Evolutionary conservation across 2,888 invertebrate species (phyloP).

Genomic region (Yponomeuta evonymella): DNA sequence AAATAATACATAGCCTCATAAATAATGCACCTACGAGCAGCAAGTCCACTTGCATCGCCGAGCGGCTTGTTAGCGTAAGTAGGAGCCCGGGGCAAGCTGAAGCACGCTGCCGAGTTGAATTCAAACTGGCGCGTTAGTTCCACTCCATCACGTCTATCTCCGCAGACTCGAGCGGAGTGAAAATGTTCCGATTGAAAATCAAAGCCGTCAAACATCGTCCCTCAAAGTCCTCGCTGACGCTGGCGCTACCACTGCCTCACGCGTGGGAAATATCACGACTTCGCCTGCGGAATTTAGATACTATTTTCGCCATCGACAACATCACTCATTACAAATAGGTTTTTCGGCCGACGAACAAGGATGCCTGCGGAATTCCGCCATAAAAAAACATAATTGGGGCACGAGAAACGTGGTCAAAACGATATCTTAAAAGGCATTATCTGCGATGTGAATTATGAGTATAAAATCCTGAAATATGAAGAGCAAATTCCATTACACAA

Average conservation of each 20-base stretch:
- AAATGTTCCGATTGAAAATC: constrained; percentile 1
- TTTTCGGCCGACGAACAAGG: background rate
- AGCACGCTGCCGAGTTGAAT: constrained; percentile 2
- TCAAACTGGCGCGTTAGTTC: constrained; percentile 3
- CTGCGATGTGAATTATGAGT: background rate
- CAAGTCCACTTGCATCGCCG: background rate
- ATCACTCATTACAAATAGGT: background rate
- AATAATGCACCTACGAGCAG: background rate
- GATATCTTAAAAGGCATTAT: background rate
- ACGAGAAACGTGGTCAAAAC: background rate
- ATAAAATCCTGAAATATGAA: constrained; percentile 4
- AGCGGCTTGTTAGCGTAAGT: background rate
- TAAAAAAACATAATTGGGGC: background rate
- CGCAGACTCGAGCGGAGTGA: constrained; percentile 1
- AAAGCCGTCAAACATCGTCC: background rate
- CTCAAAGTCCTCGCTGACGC: background rate
- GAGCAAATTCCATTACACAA: constrained; percentile 7
- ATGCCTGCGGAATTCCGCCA: background rate
- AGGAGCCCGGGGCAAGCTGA: background rate
- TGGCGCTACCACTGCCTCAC: background rate
- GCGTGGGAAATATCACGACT: background rate
- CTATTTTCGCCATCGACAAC: background rate
- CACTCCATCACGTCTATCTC: constrained; percentile 4
- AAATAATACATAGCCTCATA: background rate
- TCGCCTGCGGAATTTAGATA: background rate